Conservation (phyloP, 2,113 vertebrate species). For the Telmatochromis sp. region DNA sequence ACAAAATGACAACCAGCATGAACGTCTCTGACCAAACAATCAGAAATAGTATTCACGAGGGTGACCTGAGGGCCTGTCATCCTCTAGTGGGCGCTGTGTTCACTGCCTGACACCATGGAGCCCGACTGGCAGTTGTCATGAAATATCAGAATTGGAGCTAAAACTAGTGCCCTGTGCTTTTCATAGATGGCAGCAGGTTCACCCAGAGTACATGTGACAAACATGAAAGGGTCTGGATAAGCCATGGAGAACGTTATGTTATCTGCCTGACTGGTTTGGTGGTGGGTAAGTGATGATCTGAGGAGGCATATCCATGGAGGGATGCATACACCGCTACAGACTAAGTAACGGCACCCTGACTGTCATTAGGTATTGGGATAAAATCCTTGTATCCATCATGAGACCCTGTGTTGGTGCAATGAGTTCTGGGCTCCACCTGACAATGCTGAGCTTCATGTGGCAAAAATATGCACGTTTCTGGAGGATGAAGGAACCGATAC, state of each 20-base stretch:
- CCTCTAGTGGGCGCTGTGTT: not conserved
- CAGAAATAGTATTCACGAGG: not conserved
- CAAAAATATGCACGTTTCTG: not conserved
- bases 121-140: not conserved
- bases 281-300: not conserved
- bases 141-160: not conserved
- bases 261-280: not conserved
- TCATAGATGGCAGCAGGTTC: not conserved
- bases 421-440: not conserved
- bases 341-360: not conserved
- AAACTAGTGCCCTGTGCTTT: not conserved
- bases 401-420: not conserved
- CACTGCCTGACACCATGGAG: not conserved
- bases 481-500: not conserved
- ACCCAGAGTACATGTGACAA: not conserved
- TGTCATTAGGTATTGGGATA: not conserved
- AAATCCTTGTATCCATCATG: not conserved
- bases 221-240: not conserved
- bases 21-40: not conserved
- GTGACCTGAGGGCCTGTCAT: not conserved
- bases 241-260: not conserved
- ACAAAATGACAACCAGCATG: not conserved
- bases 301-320: not conserved
- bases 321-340: not conserved
- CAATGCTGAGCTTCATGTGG: not conserved